phyloP scores from a whole-genome alignment of 2,113 vertebrate genomes.

The Amphilophus citrinellus region DNA sequence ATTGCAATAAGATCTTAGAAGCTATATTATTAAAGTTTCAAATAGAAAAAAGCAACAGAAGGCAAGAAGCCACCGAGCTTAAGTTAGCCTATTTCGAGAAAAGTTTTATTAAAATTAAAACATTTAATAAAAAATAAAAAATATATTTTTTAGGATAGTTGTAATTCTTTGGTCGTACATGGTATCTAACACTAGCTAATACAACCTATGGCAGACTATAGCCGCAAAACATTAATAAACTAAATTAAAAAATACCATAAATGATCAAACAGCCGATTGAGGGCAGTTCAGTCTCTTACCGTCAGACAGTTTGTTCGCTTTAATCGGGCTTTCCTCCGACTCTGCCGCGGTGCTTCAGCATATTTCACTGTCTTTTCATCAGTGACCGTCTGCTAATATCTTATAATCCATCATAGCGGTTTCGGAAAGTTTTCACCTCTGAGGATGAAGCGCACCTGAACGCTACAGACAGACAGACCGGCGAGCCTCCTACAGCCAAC shows the following conservation, averaged over 20 bases:
- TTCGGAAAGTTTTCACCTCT: conserved; percentile 31
- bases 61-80: too few relatives aligned
- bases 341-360: not conserved
- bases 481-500: not conserved
- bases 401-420: conserved; percentile 42
- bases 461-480: not conserved
- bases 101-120: not conserved
- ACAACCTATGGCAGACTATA: not conserved
- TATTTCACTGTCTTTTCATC: not conserved
- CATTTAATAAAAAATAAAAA: not conserved
- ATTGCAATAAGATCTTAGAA: not conserved
- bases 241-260: not conserved
- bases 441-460: conserved; percentile 54
- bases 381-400: not conserved
- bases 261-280: not conserved
- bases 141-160: not conserved
- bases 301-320: not conserved
- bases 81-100: not conserved
- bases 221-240: not conserved
- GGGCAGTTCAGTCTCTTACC: conserved; percentile 44
- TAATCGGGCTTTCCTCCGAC: not conserved
- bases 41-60: not conserved
- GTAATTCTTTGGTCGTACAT: not conserved
- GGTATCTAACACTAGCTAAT: not conserved
- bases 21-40: not conserved